phyloP scores from a whole-genome alignment of 2,797 vertebrate genomes.

The Crax fasciolata region DNA sequence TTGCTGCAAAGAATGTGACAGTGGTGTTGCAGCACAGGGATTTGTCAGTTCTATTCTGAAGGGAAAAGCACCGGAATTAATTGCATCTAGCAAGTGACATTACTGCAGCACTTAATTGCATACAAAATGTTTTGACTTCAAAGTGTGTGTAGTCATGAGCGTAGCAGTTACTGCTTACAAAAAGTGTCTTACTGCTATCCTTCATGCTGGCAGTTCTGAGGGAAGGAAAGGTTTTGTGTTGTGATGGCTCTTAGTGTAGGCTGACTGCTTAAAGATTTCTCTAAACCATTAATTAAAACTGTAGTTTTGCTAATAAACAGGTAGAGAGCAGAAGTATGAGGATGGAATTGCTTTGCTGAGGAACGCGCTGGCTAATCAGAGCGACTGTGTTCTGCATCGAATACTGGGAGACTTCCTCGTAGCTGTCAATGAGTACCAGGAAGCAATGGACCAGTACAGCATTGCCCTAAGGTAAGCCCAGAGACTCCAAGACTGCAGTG shows the following conservation, averaged over 20 bases:
- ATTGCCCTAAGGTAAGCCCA: slow-evolving; percentile 90
- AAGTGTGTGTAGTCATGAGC: background rate
- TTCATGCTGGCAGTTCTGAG: background rate
- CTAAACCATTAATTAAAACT: background rate
- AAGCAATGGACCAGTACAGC: slow-evolving; percentile 99
- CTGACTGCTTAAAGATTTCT: background rate
- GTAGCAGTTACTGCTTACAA: background rate
- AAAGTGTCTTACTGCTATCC: fast-evolving
- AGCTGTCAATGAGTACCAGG: slow-evolving; percentile 96
- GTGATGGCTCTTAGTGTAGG: background rate
- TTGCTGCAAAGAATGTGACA: fast-evolving
- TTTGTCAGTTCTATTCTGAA: background rate
- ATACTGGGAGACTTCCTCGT: slow-evolving; percentile 98
- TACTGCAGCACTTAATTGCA: background rate
- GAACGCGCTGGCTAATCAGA: slow-evolving; percentile 96
- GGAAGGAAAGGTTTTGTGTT: background rate
- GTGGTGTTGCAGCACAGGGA: background rate
- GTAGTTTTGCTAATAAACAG: slow-evolving; percentile 75
- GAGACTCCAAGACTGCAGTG: fast-evolving
- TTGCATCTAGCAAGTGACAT: background rate
- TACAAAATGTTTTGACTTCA: background rate
- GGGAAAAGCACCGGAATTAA: background rate
- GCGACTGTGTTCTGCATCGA: slow-evolving; percentile 96
- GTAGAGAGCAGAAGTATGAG: slow-evolving; percentile 96
- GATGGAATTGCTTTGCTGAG: slow-evolving; percentile 95